A percentile compares a stretch with the other conserved stretches of the same genome.
Conservation (phyloP, 2,797 vertebrate genomes). For the Cichlasoma orientale region DNA sequence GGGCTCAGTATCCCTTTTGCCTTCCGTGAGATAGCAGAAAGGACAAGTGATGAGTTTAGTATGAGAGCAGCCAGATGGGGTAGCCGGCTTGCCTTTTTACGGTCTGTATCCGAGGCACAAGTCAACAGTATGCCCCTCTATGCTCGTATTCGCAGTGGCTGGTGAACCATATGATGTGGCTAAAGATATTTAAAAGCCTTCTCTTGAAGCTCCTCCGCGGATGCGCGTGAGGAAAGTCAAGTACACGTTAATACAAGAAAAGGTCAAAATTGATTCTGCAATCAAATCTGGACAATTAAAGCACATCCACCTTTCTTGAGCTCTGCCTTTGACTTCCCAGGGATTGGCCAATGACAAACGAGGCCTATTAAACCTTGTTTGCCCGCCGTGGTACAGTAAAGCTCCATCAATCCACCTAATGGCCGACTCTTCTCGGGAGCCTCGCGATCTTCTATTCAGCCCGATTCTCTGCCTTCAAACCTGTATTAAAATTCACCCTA, state of each 20-base stretch:
- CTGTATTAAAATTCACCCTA: conserved; percentile 58
- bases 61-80: conserved; percentile 56
- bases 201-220: neutral
- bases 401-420: conserved; percentile 74
- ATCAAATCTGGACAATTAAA: conserved; percentile 38
- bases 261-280: conserved; percentile 21
- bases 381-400: conserved; percentile 59
- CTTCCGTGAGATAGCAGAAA: conserved; percentile 39
- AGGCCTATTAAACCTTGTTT: conserved; percentile 72
- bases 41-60: conserved; percentile 58
- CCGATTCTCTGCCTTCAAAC: conserved; percentile 23
- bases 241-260: conserved; percentile 3
- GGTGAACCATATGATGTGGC: conserved; percentile 17
- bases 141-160: conserved; percentile 5
- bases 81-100: conserved; percentile 59
- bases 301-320: conserved; percentile 12
- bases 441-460: conserved; percentile 28
- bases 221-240: conserved; percentile 1
- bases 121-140: conserved; percentile 23
- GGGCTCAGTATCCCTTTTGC: conserved; percentile 54
- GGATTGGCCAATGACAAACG: conserved; percentile 64
- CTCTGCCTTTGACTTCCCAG: conserved; percentile 30
- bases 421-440: conserved; percentile 40
- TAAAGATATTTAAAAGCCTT: conserved; percentile 3
- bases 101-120: conserved; percentile 50